These are phyloP conservation scores for Piscicola geometra DNA, from an alignment of 2,888 invertebrate genomes.

Conservation along the genomic window DNA sequence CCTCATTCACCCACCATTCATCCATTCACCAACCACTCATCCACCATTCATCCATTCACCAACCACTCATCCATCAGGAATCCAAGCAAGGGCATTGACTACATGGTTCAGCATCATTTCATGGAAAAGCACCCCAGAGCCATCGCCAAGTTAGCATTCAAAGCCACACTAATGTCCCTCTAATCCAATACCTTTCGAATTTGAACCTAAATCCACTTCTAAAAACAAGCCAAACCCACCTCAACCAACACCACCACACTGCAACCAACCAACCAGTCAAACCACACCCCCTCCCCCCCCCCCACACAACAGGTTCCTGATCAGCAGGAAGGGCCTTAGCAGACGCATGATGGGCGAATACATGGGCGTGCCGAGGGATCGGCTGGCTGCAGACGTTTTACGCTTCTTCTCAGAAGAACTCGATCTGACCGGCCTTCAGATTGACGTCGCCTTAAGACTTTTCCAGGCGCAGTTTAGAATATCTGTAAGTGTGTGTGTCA, in stretches of 20 bases:
- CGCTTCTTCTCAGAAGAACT: conserved; percentile 69
- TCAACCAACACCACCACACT: too few species aligned
- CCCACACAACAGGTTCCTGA: conserved; percentile 67
- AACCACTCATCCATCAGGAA: conserved; percentile 60
- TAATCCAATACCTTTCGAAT: too few species aligned
- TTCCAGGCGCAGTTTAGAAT: conserved; percentile 94
- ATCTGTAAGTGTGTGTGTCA: conserved; percentile 61
- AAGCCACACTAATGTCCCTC: too few species aligned
- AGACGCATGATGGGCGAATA: conserved; percentile 99
- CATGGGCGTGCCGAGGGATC: conserved; percentile 87
- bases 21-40: too few species aligned
- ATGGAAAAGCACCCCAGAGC: conserved; percentile 88
- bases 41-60: too few species aligned
- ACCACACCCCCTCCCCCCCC: too few species aligned
- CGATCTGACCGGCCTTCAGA: conserved; percentile 89
- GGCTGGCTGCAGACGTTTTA: conserved; percentile 85
- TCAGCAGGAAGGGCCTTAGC: conserved; percentile 90
- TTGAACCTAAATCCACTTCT: too few species aligned
- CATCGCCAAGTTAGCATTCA: conserved; percentile 64
- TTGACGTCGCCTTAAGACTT: conserved; percentile 90
- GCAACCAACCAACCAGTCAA: too few species aligned
- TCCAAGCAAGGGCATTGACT: conserved; percentile 89
- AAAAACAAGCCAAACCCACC: too few species aligned
- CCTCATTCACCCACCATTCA: too few species aligned
- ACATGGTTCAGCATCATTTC: conserved; percentile 87